Percentiles rank a stretch among this genome's conserved stretches.
phyloP scores from a whole-genome alignment of 1,140 invertebrate species.

The Orius insidiosus region DNA sequence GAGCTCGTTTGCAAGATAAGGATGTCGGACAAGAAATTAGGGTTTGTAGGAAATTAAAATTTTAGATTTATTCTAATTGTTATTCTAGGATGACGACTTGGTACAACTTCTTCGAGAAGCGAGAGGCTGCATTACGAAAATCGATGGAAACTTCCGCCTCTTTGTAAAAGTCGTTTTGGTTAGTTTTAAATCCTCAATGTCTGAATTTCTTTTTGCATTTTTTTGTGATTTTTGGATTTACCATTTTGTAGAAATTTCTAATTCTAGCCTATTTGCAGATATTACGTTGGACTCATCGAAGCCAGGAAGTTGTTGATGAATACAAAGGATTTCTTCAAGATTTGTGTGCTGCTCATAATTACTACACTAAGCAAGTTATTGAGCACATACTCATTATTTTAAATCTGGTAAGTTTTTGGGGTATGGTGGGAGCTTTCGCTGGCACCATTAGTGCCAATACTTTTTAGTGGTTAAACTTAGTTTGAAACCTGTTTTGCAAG shows the following conservation, averaged over 20 bases:
- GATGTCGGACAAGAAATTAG: constrained; percentile 24
- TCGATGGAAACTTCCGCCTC: constrained; percentile 33
- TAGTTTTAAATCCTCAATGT: constrained; percentile 8
- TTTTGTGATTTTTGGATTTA: too few relatives aligned
- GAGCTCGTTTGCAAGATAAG: constrained; percentile 27
- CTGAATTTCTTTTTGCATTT: too few relatives aligned
- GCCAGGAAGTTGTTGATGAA: constrained; percentile 27
- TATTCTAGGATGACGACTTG: constrained; percentile 36
- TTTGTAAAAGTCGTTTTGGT: constrained; percentile 40
- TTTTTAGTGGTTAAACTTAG: too few relatives aligned
- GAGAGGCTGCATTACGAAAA: constrained; percentile 34
- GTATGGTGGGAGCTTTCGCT: too few relatives aligned
- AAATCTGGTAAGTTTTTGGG: constrained; percentile 22
- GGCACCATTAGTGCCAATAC: too few relatives aligned
- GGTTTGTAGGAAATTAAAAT: constrained; percentile 9
- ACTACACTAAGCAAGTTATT: constrained; percentile 38
- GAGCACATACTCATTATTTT: constrained; percentile 37
- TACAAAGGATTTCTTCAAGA: constrained; percentile 43
- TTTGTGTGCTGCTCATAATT: constrained; percentile 40
- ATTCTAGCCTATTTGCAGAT: constrained; percentile 24
- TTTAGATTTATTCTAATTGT: neutral
- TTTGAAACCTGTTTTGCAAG: too few relatives aligned
- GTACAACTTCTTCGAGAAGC: constrained; percentile 32
- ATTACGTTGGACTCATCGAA: constrained; percentile 36
- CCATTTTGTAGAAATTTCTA: too few relatives aligned